A percentile compares a stretch with the other conserved stretches of the same genome.
Conservation (phyloP, 1,140 invertebrate species). For the Drosophila asahinai region DNA sequence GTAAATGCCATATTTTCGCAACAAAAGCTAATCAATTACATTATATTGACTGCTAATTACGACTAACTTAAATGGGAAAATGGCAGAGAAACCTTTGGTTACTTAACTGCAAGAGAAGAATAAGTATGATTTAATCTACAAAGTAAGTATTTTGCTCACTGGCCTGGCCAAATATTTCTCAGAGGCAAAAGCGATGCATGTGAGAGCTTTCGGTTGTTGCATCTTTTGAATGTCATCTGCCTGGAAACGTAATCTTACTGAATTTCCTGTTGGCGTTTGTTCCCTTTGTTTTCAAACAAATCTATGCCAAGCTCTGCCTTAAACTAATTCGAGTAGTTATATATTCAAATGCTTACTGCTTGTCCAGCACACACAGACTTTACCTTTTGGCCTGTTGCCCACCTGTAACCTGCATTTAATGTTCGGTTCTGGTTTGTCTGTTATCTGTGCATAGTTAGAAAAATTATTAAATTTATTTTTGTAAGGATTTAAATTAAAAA, state of each 20-base stretch:
- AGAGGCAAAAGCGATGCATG: constrained; percentile 31
- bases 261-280: background rate
- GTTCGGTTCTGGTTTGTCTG: background rate
- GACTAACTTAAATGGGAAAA: background rate
- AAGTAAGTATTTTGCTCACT: constrained; percentile 1
- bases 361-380: background rate
- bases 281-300: constrained; percentile 27
- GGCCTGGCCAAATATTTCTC: background rate
- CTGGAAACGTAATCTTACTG: constrained; percentile 27
- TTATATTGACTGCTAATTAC: constrained; percentile 13
- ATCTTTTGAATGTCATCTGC: constrained; percentile 23
- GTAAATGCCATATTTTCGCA: constrained; percentile 8
- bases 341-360: constrained; percentile 32
- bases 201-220: constrained; percentile 30
- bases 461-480: background rate
- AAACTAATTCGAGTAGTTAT: constrained; percentile 17
- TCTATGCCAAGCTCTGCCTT: constrained; percentile 35
- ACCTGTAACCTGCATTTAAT: constrained; percentile 9
- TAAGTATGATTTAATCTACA: background rate
- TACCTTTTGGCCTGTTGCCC: background rate
- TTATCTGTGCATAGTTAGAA: background rate
- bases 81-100: background rate
- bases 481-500: no score
- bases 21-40: constrained; percentile 40
- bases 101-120: background rate